Percentiles rank a stretch among this genome's conserved stretches.
These are phyloP conservation scores for Cantharis lateralis DNA, from an alignment of 2,888 invertebrate genomes.

Conservation along the genomic window DNA sequence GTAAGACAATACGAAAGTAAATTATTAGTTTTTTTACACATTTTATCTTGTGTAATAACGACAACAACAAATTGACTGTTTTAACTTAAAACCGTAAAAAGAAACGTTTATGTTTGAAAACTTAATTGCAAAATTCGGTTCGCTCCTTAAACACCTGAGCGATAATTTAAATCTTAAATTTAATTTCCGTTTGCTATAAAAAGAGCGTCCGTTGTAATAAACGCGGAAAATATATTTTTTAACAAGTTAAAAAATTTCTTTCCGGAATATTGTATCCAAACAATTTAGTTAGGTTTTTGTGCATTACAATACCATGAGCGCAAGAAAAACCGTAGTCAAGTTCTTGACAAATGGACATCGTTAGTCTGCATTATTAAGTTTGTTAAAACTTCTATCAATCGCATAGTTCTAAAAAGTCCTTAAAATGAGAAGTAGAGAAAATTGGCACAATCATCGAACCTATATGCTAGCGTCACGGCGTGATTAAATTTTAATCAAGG, in stretches of 20 bases:
- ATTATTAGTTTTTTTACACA: not conserved
- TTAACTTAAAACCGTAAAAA: not conserved
- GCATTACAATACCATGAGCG: slow-evolving; percentile 19
- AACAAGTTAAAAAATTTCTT: slow-evolving; percentile 17
- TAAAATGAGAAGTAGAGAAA: not conserved
- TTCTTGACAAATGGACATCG: slow-evolving; percentile 42
- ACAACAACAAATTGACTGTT: not conserved
- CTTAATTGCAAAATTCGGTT: not conserved
- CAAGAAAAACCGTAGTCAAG: slow-evolving; percentile 35
- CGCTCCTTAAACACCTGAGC: not conserved
- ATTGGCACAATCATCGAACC: not conserved
- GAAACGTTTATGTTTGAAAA: not conserved
- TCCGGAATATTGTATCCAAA: slow-evolving; percentile 6
- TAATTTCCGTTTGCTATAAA: slow-evolving; percentile 30
- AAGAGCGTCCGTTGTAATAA: slow-evolving; percentile 14
- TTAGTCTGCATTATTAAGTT: slow-evolving; percentile 42
- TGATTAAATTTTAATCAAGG: slow-evolving; percentile 1
- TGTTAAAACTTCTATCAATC: slow-evolving; percentile 33
- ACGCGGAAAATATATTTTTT: slow-evolving; percentile 14
- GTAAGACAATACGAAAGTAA: not conserved
- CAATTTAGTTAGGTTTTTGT: slow-evolving; percentile 13
- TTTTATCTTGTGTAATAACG: not conserved
- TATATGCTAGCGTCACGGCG: not conserved
- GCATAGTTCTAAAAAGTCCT: not conserved
- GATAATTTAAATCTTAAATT: slow-evolving; percentile 12